These are phyloP conservation scores for Amitus sp. DNA, from an alignment of 2,888 invertebrate genomes.

Conservation along the genomic window DNA sequence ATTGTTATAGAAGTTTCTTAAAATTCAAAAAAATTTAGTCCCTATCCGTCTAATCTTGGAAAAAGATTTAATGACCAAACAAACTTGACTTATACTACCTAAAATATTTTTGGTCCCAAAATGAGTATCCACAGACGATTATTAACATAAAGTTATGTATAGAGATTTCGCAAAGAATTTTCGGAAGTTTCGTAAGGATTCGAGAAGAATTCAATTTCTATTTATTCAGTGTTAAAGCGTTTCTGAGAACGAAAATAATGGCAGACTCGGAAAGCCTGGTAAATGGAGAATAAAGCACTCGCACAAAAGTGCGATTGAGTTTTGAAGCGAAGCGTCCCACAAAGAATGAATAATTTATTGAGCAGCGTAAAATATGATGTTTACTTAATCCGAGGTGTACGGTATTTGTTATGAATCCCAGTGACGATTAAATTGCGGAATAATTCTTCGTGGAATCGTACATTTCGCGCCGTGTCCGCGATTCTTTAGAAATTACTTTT, in stretches of 20 bases:
- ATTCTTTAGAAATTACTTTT: slow-evolving; percentile 3
- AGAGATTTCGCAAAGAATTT: no score
- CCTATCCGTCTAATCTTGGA: no score
- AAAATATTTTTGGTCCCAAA: no score
- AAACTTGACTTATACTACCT: no score
- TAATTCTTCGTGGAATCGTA: not conserved
- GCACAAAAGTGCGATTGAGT: slow-evolving; percentile 5
- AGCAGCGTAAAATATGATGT: slow-evolving; percentile 5
- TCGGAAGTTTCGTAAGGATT: no score
- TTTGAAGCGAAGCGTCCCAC: not conserved
- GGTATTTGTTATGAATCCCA: slow-evolving; percentile 8
- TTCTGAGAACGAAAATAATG: not conserved
- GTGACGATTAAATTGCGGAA: slow-evolving; percentile 2
- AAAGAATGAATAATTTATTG: slow-evolving; percentile 4
- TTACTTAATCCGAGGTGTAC: slow-evolving; percentile 1
- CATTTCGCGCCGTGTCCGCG: not conserved
- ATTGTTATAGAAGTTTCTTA: no score
- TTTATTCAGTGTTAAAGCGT: no score
- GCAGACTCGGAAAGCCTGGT: not conserved
- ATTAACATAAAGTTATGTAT: no score
- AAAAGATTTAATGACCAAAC: no score
- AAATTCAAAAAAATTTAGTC: no score
- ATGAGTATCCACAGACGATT: no score
- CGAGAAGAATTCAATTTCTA: no score
- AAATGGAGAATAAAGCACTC: not conserved